Base-by-base conservation (phyloP, 2,113 vertebrate species). In the Pseudorectes ferrugineus region DNA sequence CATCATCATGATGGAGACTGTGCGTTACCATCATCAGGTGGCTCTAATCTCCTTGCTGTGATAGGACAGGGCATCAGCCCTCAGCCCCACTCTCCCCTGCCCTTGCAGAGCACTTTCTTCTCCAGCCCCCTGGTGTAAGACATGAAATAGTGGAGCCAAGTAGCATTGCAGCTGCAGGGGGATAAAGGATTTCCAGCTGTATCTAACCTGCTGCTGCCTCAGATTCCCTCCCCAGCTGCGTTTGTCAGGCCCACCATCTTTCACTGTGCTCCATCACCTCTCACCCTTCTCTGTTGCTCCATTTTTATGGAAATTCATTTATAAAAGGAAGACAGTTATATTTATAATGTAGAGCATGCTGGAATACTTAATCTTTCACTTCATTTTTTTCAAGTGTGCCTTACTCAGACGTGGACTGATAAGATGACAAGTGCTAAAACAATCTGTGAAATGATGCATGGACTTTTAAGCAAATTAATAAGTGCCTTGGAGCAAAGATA, bases 311-410 rank as follows among this genome's bases (percentile, higher is more conserved):
- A 90, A 95, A 95, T 82, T 89, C 51, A 78, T 96, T 96, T 94
- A 86, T 91, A 93, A 97, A 97, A 96, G 82, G 84, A 95, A 95
- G 90, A 92, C 92, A 94, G 88, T 92, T 91, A 63, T 94, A 97
- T 95, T 95, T 97, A 92, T 97, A 97, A 97, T 88, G 38, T 92
- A 80, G 68, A 88, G 40, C 45, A 40, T 93, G 74, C 93, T 67
- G 66, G 70, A 97, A 88, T 96, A 80, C 82, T 97, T 97, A 90
- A 95, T 97, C 95, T 97, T 94, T 96, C 86, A 72, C 88, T 95
- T 81, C 33, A 78, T 95, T 96, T 95, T 97, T 96, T 96, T 84
- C 82, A 89, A 86, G 81, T 77, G 26, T 85, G 90, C 72, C 75
- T 75, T 92, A 68, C 82, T 93, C 77, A 92, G 88, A 94, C 43